Percentiles rank a stretch among this genome's conserved stretches.
phyloP scores from a whole-genome alignment of 2,113 vertebrate species.

The Aptenodytes patagonicus region DNA sequence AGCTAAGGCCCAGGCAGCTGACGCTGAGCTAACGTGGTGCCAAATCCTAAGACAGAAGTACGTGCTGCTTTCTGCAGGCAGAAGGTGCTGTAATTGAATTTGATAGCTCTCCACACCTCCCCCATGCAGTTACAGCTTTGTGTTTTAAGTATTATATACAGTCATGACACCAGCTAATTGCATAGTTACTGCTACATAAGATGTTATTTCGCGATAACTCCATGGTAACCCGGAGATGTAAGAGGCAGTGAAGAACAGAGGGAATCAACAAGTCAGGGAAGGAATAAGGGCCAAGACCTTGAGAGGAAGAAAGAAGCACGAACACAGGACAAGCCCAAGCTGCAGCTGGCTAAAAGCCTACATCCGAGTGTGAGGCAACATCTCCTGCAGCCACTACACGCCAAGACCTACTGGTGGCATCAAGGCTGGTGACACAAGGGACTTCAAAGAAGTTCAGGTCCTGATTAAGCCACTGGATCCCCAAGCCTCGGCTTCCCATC shows the following conservation, averaged over 20 bases:
- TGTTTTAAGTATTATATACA: slow-evolving; percentile 71
- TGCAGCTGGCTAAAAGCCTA: neutral
- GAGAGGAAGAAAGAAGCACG: slow-evolving; percentile 18
- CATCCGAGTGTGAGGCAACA: neutral
- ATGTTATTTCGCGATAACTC: slow-evolving; percentile 66
- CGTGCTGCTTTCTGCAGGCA: slow-evolving; percentile 61
- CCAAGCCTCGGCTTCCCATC: neutral
- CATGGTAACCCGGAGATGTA: slow-evolving; percentile 69
- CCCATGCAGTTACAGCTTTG: slow-evolving; percentile 66
- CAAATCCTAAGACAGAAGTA: slow-evolving; percentile 67
- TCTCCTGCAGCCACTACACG: neutral
- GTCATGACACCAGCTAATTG: slow-evolving; percentile 60
- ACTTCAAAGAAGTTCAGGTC: neutral
- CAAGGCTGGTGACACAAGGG: neutral
- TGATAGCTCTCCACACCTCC: slow-evolving; percentile 64
- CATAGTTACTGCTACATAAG: slow-evolving; percentile 59
- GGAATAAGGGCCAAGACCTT: slow-evolving; percentile 50
- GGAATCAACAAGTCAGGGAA: slow-evolving; percentile 65
- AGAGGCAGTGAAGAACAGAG: slow-evolving; percentile 43
- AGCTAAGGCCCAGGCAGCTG: slow-evolving; percentile 65
- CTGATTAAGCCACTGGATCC: neutral
- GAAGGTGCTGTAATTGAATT: slow-evolving; percentile 61
- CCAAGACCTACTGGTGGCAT: rapidly evolving
- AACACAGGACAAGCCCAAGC: neutral
- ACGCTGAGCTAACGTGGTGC: slow-evolving; percentile 62